These are phyloP conservation scores for Diplolepis rosae DNA, from an alignment of 2,888 invertebrate species.

Conservation along the genomic window DNA sequence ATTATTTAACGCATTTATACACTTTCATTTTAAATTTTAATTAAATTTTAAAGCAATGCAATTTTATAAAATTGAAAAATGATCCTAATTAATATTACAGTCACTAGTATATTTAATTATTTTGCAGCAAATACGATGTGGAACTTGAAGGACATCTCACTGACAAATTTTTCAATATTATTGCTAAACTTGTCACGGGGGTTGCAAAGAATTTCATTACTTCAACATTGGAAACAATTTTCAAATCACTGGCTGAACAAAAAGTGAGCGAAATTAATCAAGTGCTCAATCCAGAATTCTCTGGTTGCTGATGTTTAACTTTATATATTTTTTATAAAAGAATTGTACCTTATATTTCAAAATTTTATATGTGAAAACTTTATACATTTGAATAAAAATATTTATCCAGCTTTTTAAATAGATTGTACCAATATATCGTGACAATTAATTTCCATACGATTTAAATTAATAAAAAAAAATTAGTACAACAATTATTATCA, in stretches of 20 bases:
- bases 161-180: conserved; percentile 50
- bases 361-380: neutral
- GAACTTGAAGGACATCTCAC: conserved; percentile 49
- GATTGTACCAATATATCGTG: too few species aligned
- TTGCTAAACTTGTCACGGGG: conserved; percentile 39
- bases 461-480: too few species aligned
- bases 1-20: neutral
- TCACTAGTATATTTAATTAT: neutral
- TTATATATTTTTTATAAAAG: neutral
- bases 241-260: neutral
- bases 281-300: neutral
- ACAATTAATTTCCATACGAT: too few species aligned
- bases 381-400: neutral
- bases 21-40: neutral
- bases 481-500: too few species aligned
- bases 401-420: neutral
- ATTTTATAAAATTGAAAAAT: neutral
- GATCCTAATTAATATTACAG: neutral
- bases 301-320: neutral
- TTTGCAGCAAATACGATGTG: conserved; percentile 48
- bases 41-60: neutral
- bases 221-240: conserved; percentile 36
- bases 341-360: neutral
- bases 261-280: conserved; percentile 44
- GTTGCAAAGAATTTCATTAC: conserved; percentile 43